These are phyloP conservation scores for Porites lobata DNA, from an alignment of 92 coral and sea anemone species.

Conservation along the genomic window DNA sequence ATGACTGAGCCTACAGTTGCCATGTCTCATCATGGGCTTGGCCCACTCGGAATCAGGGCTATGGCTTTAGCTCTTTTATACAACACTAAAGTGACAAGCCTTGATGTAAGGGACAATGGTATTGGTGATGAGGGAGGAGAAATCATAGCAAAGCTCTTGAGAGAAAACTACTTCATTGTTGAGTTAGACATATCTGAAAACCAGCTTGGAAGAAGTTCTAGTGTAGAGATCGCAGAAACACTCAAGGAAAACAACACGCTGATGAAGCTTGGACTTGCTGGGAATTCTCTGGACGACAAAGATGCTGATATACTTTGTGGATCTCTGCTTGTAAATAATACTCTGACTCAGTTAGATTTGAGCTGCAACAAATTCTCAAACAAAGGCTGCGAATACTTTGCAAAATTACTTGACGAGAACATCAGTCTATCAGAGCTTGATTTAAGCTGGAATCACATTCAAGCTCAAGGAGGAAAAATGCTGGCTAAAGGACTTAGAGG, in stretches of 20 bases:
- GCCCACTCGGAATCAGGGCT: constrained; percentile 86
- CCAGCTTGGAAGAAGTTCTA: constrained; percentile 68
- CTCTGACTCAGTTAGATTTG: constrained; percentile 76
- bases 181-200: constrained; percentile 89
- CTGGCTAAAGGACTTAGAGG: constrained; percentile 82
- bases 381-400: constrained; percentile 75
- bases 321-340: constrained; percentile 71
- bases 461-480: constrained; percentile 71
- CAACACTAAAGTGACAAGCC: constrained; percentile 84
- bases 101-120: constrained; percentile 90
- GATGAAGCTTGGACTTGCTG: constrained; percentile 78
- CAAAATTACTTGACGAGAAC: constrained; percentile 78
- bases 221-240: constrained; percentile 78
- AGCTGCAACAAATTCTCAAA: constrained; percentile 84
- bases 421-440: constrained; percentile 74
- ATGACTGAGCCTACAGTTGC: constrained; percentile 83
- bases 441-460: constrained; percentile 95
- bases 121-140: constrained; percentile 92
- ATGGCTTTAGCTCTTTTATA: constrained; percentile 79
- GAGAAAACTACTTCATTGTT: constrained; percentile 89
- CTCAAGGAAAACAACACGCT: constrained; percentile 76
- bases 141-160: constrained; percentile 78
- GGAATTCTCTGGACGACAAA: constrained; percentile 78
- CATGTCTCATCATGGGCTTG: constrained; percentile 95
- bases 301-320: constrained; percentile 75